A percentile compares a stretch with the other conserved stretches of the same genome.
These are phyloP conservation scores for Carlito syrichta DNA, from an alignment of 2,113 vertebrate genomes.

Conservation along the genomic window DNA sequence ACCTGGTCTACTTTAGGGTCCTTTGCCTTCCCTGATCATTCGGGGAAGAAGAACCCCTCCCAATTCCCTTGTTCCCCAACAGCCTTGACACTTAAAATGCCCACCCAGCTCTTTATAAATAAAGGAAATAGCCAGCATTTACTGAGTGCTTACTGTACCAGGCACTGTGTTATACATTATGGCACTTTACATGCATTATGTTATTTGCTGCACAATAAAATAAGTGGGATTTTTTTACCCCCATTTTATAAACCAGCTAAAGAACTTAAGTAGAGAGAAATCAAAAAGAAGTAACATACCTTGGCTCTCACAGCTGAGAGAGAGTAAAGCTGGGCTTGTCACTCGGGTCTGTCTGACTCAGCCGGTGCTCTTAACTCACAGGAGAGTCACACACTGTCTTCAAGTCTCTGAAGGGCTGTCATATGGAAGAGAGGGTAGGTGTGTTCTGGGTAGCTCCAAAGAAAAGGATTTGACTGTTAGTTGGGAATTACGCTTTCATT, in stretches of 20 bases:
- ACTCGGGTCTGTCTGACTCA: slow-evolving; percentile 67
- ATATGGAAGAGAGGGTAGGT: slow-evolving; percentile 72
- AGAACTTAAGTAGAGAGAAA: slow-evolving; percentile 43
- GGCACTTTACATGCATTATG: slow-evolving; percentile 33
- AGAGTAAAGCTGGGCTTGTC: slow-evolving; percentile 63
- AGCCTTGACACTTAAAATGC: slow-evolving; percentile 41
- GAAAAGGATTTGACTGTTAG: slow-evolving; percentile 74
- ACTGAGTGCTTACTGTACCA: neutral
- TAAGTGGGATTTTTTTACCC: neutral
- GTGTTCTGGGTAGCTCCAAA: slow-evolving; percentile 74
- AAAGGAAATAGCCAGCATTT: neutral
- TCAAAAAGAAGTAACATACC: slow-evolving; percentile 71
- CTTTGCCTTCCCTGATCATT: neutral
- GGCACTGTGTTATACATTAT: neutral
- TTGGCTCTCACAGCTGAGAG: slow-evolving; percentile 57
- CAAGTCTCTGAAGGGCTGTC: slow-evolving; percentile 73
- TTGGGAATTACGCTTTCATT: slow-evolving; percentile 74
- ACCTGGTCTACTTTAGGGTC: neutral
- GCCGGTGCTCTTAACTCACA: slow-evolving; percentile 71
- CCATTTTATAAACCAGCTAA: slow-evolving; percentile 48
- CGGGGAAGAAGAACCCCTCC: neutral
- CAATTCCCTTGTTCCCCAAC: neutral
- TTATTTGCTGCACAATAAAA: slow-evolving; percentile 27
- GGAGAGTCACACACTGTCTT: slow-evolving; percentile 73
- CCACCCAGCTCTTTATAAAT: slow-evolving; percentile 10